These are phyloP conservation scores for Anoplius nigerrimus DNA, from an alignment of 2,888 invertebrate species.

Conservation along the genomic window DNA sequence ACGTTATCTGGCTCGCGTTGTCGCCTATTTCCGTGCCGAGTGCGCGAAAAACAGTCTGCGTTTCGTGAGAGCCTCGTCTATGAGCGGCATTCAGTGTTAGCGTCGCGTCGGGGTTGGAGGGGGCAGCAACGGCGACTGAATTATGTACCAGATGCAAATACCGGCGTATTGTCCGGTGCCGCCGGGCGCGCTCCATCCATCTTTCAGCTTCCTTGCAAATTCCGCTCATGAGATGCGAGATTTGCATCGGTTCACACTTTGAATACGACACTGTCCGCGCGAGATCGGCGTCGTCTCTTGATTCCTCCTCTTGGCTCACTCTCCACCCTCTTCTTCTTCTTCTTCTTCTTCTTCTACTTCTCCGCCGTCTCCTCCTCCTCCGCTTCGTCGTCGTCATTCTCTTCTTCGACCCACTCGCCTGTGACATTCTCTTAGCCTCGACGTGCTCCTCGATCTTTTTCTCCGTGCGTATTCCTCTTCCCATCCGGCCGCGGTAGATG, in stretches of 20 bases:
- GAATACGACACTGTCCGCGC: conserved; percentile 49
- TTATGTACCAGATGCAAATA: conserved; percentile 72
- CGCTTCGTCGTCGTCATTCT: background rate
- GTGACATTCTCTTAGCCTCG: too few species aligned
- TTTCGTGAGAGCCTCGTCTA: conserved; percentile 41
- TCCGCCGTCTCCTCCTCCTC: conserved; percentile 3
- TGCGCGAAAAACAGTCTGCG: background rate
- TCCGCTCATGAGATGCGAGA: conserved; percentile 64
- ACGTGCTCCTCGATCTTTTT: conserved; percentile 1
- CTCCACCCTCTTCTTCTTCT: too few species aligned
- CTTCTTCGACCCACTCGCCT: background rate
- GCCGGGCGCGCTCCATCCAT: conserved; percentile 62
- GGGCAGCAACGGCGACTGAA: conserved; percentile 66
- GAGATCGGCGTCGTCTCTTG: conserved; percentile 1
- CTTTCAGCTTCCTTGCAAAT: conserved; percentile 67
- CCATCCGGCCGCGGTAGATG: background rate
- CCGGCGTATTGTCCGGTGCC: conserved; percentile 63
- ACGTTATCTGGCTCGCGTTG: background rate
- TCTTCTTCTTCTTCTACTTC: background rate
- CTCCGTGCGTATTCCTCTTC: background rate
- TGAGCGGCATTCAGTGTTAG: conserved; percentile 51
- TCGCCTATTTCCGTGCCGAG: conserved; percentile 1
- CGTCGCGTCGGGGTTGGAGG: conserved; percentile 33
- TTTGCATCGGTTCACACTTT: conserved; percentile 69
- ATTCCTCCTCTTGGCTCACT: too few species aligned